phyloP scores from a whole-genome alignment of 1,140 invertebrate species.

The Lerema accius region DNA sequence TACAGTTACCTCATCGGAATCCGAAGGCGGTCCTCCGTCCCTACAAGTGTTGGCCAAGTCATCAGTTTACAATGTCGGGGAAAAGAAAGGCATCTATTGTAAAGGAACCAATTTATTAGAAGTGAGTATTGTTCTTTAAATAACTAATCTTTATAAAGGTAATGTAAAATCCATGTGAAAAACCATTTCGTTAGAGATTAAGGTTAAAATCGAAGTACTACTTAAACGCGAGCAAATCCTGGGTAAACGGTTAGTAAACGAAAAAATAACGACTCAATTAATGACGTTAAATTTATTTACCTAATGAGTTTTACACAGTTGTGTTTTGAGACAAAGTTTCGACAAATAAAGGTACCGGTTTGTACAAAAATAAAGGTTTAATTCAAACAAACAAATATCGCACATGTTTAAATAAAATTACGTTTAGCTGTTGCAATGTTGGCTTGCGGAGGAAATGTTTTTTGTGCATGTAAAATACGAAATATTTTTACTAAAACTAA shows the following conservation, averaged over 20 bases:
- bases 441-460: too few relatives aligned
- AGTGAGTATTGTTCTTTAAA: constrained; percentile 42
- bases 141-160: too few relatives aligned
- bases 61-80: constrained; percentile 61
- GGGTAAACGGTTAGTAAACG: too few relatives aligned
- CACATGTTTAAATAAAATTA: constrained; percentile 10
- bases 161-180: too few relatives aligned
- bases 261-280: too few relatives aligned
- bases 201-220: too few relatives aligned
- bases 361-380: constrained; percentile 1
- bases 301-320: too few relatives aligned
- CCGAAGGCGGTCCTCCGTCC: constrained; percentile 50
- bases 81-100: constrained; percentile 69
- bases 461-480: too few relatives aligned
- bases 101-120: constrained; percentile 60
- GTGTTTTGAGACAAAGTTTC: neutral
- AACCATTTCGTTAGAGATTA: too few relatives aligned
- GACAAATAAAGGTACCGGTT: neutral
- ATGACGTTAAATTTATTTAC: too few relatives aligned
- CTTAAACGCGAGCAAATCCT: too few relatives aligned
- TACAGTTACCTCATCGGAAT: constrained; percentile 53
- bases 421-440: constrained; percentile 7
- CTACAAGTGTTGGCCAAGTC: constrained; percentile 60
- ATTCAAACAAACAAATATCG: constrained; percentile 11
- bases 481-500: too few relatives aligned